A percentile compares a stretch with the other conserved stretches of the same genome.
Conservation (phyloP, 1,140 invertebrate species). For the Habropoda laboriosa region DNA sequence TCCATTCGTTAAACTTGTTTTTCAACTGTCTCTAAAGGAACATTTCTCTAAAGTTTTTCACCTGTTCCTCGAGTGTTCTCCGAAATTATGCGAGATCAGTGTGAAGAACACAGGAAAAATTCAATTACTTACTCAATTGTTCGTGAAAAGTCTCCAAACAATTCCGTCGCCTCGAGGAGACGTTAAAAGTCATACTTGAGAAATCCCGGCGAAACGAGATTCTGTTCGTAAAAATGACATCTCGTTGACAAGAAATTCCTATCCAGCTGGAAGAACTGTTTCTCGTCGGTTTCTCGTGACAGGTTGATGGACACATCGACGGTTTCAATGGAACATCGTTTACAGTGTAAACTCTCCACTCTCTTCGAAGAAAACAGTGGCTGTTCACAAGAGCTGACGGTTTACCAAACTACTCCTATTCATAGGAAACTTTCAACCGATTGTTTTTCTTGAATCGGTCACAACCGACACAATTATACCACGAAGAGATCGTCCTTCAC, state of each 20-base stretch:
- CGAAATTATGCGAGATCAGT: too few relatives aligned
- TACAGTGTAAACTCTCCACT: too few relatives aligned
- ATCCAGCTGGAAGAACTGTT: not conserved
- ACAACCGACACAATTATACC: not conserved
- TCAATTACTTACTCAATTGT: too few relatives aligned
- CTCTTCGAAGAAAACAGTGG: not conserved
- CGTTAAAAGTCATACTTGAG: too few relatives aligned
- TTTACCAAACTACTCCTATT: not conserved
- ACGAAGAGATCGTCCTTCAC: not conserved
- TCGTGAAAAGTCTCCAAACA: too few relatives aligned
- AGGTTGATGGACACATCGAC: not conserved
- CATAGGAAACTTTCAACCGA: not conserved
- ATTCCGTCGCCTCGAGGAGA: too few relatives aligned
- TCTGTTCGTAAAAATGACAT: too few relatives aligned
- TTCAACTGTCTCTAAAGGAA: not conserved
- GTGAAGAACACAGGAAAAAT: too few relatives aligned
- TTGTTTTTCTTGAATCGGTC: not conserved
- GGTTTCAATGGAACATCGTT: not conserved
- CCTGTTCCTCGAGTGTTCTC: too few relatives aligned
- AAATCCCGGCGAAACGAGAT: too few relatives aligned
- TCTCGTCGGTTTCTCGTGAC: not conserved
- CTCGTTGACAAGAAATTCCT: not conserved
- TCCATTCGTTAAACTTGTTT: not conserved
- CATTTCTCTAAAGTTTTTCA: not conserved
- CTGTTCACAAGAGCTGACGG: not conserved